Evolutionary conservation across 2,888 invertebrate species (phyloP).

Genomic region (Monochamus alternatus): DNA sequence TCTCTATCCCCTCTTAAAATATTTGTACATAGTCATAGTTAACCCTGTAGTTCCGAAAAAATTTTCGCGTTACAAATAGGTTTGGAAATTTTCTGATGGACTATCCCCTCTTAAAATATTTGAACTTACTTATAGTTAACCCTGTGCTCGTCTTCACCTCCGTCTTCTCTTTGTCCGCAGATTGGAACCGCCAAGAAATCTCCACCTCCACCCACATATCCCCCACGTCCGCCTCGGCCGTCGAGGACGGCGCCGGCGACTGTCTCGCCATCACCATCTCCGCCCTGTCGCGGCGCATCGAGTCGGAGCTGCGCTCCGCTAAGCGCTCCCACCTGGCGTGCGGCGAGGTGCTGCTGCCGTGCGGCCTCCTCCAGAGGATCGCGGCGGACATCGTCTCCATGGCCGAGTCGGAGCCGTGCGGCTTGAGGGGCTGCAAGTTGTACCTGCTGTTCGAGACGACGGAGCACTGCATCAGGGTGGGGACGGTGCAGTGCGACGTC

Average conservation of each 20-base stretch:
- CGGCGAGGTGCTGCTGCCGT: conserved; percentile 89
- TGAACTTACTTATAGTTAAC: no score
- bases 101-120: no score
- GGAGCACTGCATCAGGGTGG: conserved; percentile 77
- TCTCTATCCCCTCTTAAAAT: no score
- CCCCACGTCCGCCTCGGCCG: conserved; percentile 59
- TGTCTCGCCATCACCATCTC: conserved; percentile 75
- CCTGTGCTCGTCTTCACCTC: not conserved
- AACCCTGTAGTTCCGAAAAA: no score
- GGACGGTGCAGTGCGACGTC: conserved; percentile 88
- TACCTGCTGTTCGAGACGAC: conserved; percentile 87
- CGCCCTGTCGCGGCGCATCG: conserved; percentile 83
- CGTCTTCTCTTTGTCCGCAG: conserved; percentile 53
- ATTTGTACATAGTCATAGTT: no score
- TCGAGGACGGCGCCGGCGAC: conserved; percentile 65
- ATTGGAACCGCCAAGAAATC: conserved; percentile 65
- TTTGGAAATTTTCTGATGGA: no score
- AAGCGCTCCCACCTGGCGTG: conserved; percentile 86
- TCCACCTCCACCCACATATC: conserved; percentile 39
- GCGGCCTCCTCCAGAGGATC: conserved; percentile 85
- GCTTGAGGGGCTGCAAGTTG: conserved; percentile 89
- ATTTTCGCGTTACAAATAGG: no score
- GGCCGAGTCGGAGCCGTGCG: conserved; percentile 93
- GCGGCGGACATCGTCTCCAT: conserved; percentile 85
- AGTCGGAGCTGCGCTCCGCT: conserved; percentile 85